Evolutionary conservation across 2,888 invertebrate species (phyloP).

Genomic region (Mongoloraphidia duomilia): DNA sequence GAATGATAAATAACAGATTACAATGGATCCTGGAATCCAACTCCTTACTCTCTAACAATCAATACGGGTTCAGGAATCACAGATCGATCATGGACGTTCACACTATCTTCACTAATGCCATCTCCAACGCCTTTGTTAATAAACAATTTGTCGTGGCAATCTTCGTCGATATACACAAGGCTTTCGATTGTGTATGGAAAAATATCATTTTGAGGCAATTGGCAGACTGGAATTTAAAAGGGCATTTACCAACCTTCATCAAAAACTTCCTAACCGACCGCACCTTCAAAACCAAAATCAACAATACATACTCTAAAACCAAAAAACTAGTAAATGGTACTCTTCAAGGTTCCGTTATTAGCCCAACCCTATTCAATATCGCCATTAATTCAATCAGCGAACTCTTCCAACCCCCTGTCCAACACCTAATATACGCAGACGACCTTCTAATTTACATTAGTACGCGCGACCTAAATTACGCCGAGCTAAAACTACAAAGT

Average conservation of each 20-base stretch:
- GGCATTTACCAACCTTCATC: not conserved
- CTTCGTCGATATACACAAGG: conserved; percentile 11
- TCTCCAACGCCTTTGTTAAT: conserved; percentile 9
- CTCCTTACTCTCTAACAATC: too few relatives aligned
- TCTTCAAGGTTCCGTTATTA: conserved; percentile 2
- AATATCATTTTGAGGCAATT: not conserved
- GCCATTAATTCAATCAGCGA: not conserved
- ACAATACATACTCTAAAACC: not conserved
- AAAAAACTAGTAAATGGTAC: conserved; percentile 3
- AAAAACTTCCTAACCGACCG: conserved; percentile 1
- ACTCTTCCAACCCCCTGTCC: not conserved
- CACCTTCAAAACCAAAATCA: not conserved
- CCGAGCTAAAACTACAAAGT: too few relatives aligned
- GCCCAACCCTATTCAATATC: not conserved
- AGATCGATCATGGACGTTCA: not conserved
- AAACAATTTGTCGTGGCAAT: conserved; percentile 5
- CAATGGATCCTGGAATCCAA: not conserved
- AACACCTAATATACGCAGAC: not conserved
- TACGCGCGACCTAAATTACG: too few relatives aligned
- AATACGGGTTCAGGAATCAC: too few relatives aligned
- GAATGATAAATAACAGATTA: conserved; percentile 2
- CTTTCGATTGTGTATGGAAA: conserved; percentile 8
- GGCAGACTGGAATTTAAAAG: not conserved
- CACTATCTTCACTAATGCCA: conserved; percentile 2
- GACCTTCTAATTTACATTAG: conserved; percentile 1